phyloP scores from a whole-genome alignment of 2,113 vertebrate species.

The Asarcornis scutulata region DNA sequence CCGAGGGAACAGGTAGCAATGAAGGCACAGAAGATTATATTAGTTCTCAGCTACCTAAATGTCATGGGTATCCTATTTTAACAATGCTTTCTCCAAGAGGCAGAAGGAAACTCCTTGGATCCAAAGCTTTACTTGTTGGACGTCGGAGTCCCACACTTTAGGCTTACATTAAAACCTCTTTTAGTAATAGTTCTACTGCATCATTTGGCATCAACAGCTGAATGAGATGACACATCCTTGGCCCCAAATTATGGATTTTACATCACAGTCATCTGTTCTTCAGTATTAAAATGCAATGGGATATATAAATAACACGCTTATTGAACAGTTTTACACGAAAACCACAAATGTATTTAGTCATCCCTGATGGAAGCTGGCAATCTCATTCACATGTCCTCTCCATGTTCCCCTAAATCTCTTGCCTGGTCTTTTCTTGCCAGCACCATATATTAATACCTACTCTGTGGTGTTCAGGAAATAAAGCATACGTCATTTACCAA shows the following conservation, averaged over 20 bases:
- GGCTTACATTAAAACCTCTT: neutral
- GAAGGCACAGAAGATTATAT: neutral
- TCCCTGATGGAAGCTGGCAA: neutral
- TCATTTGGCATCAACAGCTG: neutral
- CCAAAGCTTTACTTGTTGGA: neutral
- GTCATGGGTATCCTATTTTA: neutral
- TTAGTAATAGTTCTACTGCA: neutral
- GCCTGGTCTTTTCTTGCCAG: neutral
- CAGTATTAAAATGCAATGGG: neutral
- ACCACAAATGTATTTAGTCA: neutral
- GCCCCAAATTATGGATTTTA: neutral
- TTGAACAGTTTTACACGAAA: neutral
- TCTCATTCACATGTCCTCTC: neutral
- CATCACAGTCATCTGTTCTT: neutral
- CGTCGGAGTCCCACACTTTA: neutral
- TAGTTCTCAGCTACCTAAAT: neutral
- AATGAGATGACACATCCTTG: neutral
- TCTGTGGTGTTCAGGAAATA: neutral
- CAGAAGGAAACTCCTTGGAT: neutral
- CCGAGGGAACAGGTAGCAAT: accelerated
- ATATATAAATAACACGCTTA: neutral
- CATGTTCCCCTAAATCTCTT: neutral
- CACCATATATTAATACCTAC: neutral
- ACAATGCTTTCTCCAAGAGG: neutral
- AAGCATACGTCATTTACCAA: neutral